Evolutionary conservation across 2,888 invertebrate genomes (phyloP).

Genomic region (Euplexia lucipara): DNA sequence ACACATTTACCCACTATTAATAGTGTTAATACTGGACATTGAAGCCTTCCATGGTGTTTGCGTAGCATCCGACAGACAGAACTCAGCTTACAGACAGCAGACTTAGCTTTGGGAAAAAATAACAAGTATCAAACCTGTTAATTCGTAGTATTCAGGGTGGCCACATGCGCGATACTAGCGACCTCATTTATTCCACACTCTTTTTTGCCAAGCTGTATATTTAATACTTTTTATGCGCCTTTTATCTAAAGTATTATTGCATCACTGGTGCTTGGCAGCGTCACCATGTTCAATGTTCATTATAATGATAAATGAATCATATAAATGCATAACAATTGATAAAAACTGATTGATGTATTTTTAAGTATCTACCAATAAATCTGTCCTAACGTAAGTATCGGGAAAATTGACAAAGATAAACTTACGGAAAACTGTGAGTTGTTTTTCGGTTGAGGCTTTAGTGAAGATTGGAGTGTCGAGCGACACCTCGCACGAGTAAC

Average conservation of each 20-base stretch:
- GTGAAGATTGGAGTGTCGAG: slow-evolving; percentile 94
- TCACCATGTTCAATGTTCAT: slow-evolving; percentile 4
- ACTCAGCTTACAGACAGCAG: too few relatives aligned
- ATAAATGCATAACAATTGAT: neutral
- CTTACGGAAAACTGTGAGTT: slow-evolving; percentile 94
- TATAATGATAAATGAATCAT: slow-evolving; percentile 16
- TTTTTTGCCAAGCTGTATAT: neutral
- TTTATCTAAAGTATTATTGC: neutral
- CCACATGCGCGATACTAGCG: too few relatives aligned
- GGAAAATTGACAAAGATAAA: slow-evolving; percentile 60
- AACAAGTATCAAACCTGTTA: too few relatives aligned
- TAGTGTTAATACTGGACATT: too few relatives aligned
- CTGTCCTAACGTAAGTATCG: neutral
- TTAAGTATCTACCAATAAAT: slow-evolving; percentile 5
- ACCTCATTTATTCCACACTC: too few relatives aligned
- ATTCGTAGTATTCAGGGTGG: too few relatives aligned
- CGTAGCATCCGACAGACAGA: too few relatives aligned
- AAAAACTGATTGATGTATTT: slow-evolving; percentile 21
- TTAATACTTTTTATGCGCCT: neutral
- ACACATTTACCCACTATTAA: too few relatives aligned
- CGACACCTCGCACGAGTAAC: slow-evolving; percentile 94
- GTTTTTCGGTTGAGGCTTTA: slow-evolving; percentile 93
- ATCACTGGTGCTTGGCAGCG: neutral
- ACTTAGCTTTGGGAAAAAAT: too few relatives aligned
- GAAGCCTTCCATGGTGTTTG: too few relatives aligned